These are phyloP conservation scores for Drosophila persimilis DNA, from an alignment of 1,140 invertebrate genomes.

Conservation along the genomic window DNA sequence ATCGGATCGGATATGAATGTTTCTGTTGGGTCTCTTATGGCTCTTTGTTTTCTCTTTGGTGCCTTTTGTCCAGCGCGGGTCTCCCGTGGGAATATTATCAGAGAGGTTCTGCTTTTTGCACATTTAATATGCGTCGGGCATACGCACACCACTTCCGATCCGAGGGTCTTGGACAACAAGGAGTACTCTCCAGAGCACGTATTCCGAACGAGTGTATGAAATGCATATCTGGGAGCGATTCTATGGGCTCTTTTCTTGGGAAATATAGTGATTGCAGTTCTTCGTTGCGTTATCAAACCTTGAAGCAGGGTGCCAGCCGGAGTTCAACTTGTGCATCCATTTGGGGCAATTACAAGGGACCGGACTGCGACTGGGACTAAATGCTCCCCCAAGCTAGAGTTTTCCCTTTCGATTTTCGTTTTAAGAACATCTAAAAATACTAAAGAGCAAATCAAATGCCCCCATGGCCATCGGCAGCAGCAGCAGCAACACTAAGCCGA, in stretches of 20 bases:
- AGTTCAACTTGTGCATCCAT: slow-evolving; percentile 41
- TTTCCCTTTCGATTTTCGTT: slow-evolving; percentile 2
- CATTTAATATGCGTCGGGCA: slow-evolving; percentile 67
- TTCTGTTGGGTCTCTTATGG: slow-evolving; percentile 12
- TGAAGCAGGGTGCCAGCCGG: slow-evolving; percentile 19
- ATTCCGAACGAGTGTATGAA: slow-evolving; percentile 13
- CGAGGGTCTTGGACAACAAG: slow-evolving; percentile 16
- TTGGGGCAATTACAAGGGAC: slow-evolving; percentile 38
- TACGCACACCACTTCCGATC: slow-evolving; percentile 64
- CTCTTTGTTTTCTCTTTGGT: slow-evolving; percentile 27
- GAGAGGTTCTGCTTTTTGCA: slow-evolving; percentile 28
- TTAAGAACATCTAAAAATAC: slow-evolving; percentile 62
- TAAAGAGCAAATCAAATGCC: slow-evolving; percentile 76
- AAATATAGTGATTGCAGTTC: background rate
- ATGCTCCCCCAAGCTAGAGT: slow-evolving; percentile 34
- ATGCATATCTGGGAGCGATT: background rate
- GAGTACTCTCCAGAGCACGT: slow-evolving; percentile 1
- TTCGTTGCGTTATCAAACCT: background rate
- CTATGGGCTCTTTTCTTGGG: too few relatives aligned
- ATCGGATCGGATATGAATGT: slow-evolving; percentile 31
- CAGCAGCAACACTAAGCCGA: slow-evolving; percentile 49
- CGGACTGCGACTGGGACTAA: slow-evolving; percentile 1
- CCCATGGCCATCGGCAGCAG: slow-evolving; percentile 40
- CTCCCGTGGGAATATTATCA: slow-evolving; percentile 77
- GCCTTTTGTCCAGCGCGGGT: slow-evolving; percentile 24